These are phyloP conservation scores for Drosophila stalkeri DNA, from an alignment of 2,888 invertebrate species.

Conservation along the genomic window DNA sequence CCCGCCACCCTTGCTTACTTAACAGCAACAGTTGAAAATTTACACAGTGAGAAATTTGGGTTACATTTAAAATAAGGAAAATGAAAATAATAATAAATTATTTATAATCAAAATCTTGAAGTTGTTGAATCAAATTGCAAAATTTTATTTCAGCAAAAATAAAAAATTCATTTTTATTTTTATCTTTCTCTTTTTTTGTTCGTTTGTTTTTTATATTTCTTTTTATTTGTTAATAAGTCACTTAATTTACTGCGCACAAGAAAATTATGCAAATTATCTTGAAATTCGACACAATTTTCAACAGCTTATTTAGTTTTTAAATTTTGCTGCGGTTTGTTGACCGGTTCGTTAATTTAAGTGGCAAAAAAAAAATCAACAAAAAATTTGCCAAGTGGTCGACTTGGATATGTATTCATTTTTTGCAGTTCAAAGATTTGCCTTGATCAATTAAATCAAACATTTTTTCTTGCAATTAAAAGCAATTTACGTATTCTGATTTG, in stretches of 20 bases:
- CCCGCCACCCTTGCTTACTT: not conserved
- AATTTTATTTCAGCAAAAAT: not conserved
- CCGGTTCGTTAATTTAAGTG: constrained; percentile 39
- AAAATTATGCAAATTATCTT: constrained; percentile 21
- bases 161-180: not conserved
- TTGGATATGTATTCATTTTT: constrained; percentile 14
- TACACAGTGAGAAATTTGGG: constrained; percentile 1
- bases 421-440: constrained; percentile 14
- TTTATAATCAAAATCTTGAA: not conserved
- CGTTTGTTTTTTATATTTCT: not conserved
- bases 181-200: not conserved
- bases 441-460: constrained; percentile 14
- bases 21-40: constrained; percentile 18
- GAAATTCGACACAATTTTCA: constrained; percentile 35
- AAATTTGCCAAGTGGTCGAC: constrained; percentile 31
- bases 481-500: constrained; percentile 6
- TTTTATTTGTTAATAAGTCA: constrained; percentile 4
- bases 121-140: not conserved
- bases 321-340: constrained; percentile 34
- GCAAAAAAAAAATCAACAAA: not conserved
- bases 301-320: constrained; percentile 26
- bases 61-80: not conserved
- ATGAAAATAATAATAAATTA: not conserved
- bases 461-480: constrained; percentile 4
- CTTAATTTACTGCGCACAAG: constrained; percentile 14